Evolutionary conservation across 1,140 invertebrate genomes (phyloP).

Genomic region (Brachionus angularis): DNA sequence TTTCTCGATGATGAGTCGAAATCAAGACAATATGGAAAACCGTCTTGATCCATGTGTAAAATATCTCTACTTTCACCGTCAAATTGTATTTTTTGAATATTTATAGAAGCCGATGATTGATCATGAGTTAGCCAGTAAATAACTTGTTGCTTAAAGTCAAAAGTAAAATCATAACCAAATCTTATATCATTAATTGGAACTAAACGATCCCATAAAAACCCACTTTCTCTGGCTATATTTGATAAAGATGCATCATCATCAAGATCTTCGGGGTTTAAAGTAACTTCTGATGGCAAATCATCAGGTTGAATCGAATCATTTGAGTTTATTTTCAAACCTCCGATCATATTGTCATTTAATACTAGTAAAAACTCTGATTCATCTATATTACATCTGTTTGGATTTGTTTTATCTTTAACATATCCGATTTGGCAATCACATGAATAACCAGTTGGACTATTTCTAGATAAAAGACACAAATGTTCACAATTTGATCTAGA

Average conservation of each 20-base stretch:
- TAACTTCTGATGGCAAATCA: background rate
- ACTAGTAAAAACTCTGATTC: slow-evolving; percentile 21
- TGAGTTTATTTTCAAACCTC: background rate
- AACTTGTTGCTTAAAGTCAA: background rate
- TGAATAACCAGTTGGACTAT: background rate
- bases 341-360: slow-evolving; percentile 20
- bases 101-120: slow-evolving; percentile 54
- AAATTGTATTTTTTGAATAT: slow-evolving; percentile 76
- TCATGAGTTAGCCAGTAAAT: slow-evolving; percentile 30
- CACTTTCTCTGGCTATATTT: background rate
- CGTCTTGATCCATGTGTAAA: slow-evolving; percentile 66
- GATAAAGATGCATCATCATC: background rate
- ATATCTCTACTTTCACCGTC: slow-evolving; percentile 79
- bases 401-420: background rate
- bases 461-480: slow-evolving; percentile 80
- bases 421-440: slow-evolving; percentile 39
- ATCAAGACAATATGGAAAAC: slow-evolving; percentile 81
- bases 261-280: slow-evolving; percentile 45
- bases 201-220: slow-evolving; percentile 55
- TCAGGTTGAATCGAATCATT: slow-evolving; percentile 14
- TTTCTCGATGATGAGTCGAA: slow-evolving; percentile 95
- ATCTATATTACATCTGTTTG: slow-evolving; percentile 25
- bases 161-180: slow-evolving; percentile 24
- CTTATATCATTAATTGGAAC: slow-evolving; percentile 7
- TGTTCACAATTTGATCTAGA: slow-evolving; percentile 74